Evolutionary conservation across 2,113 vertebrate species (phyloP), one percentile per base, ranked within the genome.

Genomic region (Hyperoodon ampullatus): DNA sequence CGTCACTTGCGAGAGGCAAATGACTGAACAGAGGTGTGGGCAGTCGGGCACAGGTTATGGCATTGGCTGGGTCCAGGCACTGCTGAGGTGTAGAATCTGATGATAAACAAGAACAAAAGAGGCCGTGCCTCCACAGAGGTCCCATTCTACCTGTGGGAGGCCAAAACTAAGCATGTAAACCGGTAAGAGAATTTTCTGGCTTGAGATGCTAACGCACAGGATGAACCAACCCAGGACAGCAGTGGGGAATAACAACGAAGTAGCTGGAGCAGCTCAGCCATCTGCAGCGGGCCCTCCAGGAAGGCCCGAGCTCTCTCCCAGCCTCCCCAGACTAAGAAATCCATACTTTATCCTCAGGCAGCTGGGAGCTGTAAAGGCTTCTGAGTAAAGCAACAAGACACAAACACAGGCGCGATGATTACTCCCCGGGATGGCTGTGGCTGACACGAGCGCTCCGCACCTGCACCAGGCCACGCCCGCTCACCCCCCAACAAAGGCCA

Each of bases 31-130:
- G 11, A 33, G 24, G 33, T 11, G 8, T 1, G 7, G 66, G 70
- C 26, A 5, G 53, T 11, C 6, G 1, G 14, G 21, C 24, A 44
- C 18, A 15, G 6, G 2, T 16, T 13, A 19, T 1, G 1, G 13
- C 35, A 26, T 15, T 33, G 12, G 39, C 71, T 15, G 68, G 42
- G 19, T 24, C 30, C 24, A 26, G 70, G 30, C 58, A 15, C 24
- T 0, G 0, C 0, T 12, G 24, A 33, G 35, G 35, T 3, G 6
- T 4, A 30, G 82, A 16, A 12, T 4, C 10, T 2, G 4, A 44
- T 9, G 28, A 47, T 1, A 8, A 19, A n/a, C 21, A 42, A 63
- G 23, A 47, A 68, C 28, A 15, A 8, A n/a, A 21, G 44, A 74
- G 26, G 18, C 50, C 71, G 4, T 15, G 44, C 16, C 30, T 30